Evolutionary conservation across 1,140 invertebrate species (phyloP).

Genomic region (Caenorhabditis remanei): DNA sequence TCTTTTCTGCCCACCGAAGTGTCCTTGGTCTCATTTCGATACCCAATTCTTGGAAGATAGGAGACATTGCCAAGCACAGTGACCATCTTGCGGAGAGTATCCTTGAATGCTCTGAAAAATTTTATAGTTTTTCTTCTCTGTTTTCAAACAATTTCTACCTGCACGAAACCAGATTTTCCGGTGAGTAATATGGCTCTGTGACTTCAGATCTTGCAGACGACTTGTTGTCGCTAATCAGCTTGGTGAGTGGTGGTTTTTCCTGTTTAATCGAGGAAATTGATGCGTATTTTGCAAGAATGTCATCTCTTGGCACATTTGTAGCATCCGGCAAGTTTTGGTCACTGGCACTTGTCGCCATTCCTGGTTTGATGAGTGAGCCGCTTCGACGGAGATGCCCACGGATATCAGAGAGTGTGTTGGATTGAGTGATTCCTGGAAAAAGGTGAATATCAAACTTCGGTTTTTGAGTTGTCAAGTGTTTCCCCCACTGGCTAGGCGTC

Average conservation of each 20-base stretch:
- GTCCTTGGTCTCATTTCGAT: background rate
- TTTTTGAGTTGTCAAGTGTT: no score
- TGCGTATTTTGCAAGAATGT: constrained; percentile 24
- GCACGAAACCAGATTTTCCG: background rate
- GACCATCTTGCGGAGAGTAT: constrained; percentile 26
- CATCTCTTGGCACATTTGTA: background rate
- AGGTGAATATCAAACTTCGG: background rate
- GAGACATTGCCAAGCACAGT: constrained; percentile 22
- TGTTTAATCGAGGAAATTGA: background rate
- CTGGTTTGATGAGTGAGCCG: background rate
- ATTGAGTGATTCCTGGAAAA: constrained; percentile 30
- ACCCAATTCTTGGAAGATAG: constrained; percentile 32
- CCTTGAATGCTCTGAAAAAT: constrained; percentile 28
- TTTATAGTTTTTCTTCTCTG: no score
- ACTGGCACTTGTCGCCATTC: background rate
- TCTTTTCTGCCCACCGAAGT: background rate
- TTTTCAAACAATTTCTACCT: background rate
- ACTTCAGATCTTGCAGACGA: background rate
- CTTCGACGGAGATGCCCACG: constrained; percentile 15
- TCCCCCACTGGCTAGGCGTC: no score
- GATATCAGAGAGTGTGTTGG: constrained; percentile 36
- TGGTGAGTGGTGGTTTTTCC: background rate
- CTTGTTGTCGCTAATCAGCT: background rate
- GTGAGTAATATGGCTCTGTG: constrained; percentile 14
- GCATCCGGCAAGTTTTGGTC: constrained; percentile 14